Percentiles rank a stretch among this genome's conserved stretches.
Conservation (phyloP, 2,888 invertebrate species). For the Aelia acuminata region DNA sequence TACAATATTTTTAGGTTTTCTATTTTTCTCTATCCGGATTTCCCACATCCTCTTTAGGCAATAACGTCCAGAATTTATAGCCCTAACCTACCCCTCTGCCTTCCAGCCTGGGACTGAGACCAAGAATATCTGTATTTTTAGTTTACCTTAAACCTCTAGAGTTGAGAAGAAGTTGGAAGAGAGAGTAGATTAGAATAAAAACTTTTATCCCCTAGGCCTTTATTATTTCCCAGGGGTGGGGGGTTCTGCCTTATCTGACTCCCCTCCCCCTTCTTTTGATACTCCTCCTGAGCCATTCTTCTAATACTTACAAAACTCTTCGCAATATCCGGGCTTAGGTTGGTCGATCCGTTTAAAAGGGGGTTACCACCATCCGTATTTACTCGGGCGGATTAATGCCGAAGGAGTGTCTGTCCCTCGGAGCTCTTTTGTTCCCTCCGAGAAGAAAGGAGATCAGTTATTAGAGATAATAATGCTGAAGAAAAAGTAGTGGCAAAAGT, state of each 20-base stretch:
- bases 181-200: constrained; percentile 56
- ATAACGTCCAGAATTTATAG: background rate
- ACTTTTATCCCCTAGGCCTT: constrained; percentile 44
- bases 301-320: constrained; percentile 45
- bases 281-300: background rate
- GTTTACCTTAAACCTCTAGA: constrained; percentile 9
- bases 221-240: constrained; percentile 54
- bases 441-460: constrained; percentile 7
- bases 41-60: background rate
- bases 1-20: background rate
- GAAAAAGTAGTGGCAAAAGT: constrained; percentile 13
- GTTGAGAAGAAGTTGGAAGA: constrained; percentile 35
- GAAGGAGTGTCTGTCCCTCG: background rate
- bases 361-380: background rate
- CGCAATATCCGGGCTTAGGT: constrained; percentile 34
- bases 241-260: constrained; percentile 8
- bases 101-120: background rate
- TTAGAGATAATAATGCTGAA: background rate
- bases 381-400: background rate
- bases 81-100: background rate
- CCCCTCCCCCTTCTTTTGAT: background rate
- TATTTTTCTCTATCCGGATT: background rate
- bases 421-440: background rate
- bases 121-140: constrained; percentile 36
- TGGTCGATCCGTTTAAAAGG: constrained; percentile 19